Percentiles rank a stretch among this genome's conserved stretches.
These are phyloP conservation scores for Plutomurus gul DNA, from an alignment of 1,140 invertebrate species.

Conservation along the genomic window DNA sequence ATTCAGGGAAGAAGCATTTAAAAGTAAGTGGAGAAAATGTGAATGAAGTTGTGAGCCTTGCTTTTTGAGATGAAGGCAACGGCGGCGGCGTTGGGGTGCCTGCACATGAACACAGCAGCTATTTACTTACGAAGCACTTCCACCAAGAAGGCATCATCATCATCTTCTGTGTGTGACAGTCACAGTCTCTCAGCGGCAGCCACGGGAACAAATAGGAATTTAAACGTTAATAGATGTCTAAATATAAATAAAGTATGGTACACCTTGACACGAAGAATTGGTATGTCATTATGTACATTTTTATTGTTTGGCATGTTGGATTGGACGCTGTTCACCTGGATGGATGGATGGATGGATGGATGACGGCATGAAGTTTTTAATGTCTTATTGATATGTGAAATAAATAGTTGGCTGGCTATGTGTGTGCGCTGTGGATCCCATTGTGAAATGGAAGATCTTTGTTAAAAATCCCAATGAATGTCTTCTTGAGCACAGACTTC, in stretches of 20 bases:
- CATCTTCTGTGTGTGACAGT: background rate
- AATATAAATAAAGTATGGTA: slow-evolving; percentile 11
- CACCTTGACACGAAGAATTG: slow-evolving; percentile 16
- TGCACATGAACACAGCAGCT: background rate
- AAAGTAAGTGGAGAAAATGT: background rate
- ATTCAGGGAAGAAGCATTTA: background rate
- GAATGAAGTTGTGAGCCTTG: background rate
- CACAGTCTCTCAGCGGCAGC: background rate
- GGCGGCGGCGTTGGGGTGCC: background rate
- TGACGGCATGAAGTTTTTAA: background rate
- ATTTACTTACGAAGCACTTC: background rate
- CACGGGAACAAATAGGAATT: background rate
- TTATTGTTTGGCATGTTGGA: slow-evolving; percentile 6
- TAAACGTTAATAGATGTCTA: background rate
- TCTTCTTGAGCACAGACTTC: background rate
- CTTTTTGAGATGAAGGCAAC: background rate
- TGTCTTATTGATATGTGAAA: too few relatives aligned
- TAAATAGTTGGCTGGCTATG: background rate
- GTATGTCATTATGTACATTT: slow-evolving; percentile 10
- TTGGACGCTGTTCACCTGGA: background rate
- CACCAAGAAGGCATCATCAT: background rate
- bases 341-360: background rate
- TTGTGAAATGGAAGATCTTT: slow-evolving; percentile 1
- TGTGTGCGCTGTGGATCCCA: background rate
- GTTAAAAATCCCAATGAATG: background rate